phyloP scores from a whole-genome alignment of 1,140 invertebrate species.

The Mizuhopecten yessoensis region DNA sequence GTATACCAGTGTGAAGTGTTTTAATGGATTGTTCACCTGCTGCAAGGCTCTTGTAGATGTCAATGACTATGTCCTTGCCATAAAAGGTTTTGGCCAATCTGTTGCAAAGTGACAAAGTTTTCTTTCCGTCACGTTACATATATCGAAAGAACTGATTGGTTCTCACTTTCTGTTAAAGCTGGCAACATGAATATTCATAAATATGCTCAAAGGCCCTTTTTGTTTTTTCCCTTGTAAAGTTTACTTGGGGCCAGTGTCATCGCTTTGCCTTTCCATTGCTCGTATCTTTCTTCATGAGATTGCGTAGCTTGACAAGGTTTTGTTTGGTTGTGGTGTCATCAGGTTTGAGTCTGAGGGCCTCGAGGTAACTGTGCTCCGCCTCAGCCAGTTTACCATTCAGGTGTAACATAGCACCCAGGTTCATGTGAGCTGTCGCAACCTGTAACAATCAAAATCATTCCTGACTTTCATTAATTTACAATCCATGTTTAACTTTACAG shows the following conservation, averaged over 20 bases:
- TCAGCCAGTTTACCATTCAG: conserved; percentile 94
- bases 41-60: neutral
- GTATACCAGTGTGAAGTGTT: neutral
- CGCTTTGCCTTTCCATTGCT: neutral
- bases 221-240: no score
- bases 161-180: no score
- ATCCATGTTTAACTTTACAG: no score
- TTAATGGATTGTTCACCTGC: neutral
- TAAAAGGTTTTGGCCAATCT: no score
- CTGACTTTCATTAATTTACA: conserved; percentile 48
- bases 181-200: no score
- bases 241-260: no score
- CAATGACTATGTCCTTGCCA: no score
- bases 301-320: conserved; percentile 92
- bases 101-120: no score
- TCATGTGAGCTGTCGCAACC: conserved; percentile 95
- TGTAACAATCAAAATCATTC: conserved; percentile 80
- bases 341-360: conserved; percentile 92
- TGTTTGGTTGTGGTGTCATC: conserved; percentile 93
- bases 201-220: no score
- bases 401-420: conserved; percentile 96
- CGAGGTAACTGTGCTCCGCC: conserved; percentile 92
- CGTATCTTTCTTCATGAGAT: conserved; percentile 74
- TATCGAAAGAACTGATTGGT: no score
- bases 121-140: no score